Evolutionary conservation across 37 sponge, comb jelly and placozoan genomes (phyloP).

Genomic region (Bolinopsis microptera): DNA sequence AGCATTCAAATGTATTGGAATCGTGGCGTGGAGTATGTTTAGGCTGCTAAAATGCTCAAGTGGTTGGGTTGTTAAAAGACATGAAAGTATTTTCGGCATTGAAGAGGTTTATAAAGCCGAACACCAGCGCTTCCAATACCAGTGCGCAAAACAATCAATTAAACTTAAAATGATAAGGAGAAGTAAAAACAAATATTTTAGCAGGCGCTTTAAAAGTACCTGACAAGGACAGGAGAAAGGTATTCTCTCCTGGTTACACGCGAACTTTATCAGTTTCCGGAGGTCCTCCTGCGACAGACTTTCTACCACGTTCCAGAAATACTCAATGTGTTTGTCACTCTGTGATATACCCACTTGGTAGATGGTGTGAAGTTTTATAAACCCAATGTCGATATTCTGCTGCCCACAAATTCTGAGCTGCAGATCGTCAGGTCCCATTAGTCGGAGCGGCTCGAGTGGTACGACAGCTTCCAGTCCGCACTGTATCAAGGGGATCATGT

Average conservation of each 20-base stretch:
- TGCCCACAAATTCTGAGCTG: conserved; percentile 84
- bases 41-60: too few species aligned
- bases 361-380: conserved; percentile 92
- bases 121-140: too few species aligned
- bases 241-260: conserved; percentile 97
- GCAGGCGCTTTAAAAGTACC: too few species aligned
- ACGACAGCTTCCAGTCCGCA: conserved; percentile 89
- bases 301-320: conserved; percentile 91
- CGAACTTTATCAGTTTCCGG: conserved; percentile 95
- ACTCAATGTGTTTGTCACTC: conserved; percentile 88
- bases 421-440: conserved; percentile 81
- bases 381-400: conserved; percentile 80
- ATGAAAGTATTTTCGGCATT: too few species aligned
- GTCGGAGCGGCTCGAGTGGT: conserved; percentile 77
- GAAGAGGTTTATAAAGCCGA: too few species aligned
- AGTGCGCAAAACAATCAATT: too few species aligned
- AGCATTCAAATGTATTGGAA: background rate
- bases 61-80: too few species aligned
- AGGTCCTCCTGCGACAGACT: conserved; percentile 92
- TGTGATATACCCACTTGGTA: conserved; percentile 90
- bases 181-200: too few species aligned
- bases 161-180: too few species aligned
- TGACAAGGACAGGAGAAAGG: conserved; percentile 86
- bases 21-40: background rate
- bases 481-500: conserved; percentile 70